Base-by-base conservation (phyloP, 2,888 invertebrate genomes). In the Eilema griseolum region DNA sequence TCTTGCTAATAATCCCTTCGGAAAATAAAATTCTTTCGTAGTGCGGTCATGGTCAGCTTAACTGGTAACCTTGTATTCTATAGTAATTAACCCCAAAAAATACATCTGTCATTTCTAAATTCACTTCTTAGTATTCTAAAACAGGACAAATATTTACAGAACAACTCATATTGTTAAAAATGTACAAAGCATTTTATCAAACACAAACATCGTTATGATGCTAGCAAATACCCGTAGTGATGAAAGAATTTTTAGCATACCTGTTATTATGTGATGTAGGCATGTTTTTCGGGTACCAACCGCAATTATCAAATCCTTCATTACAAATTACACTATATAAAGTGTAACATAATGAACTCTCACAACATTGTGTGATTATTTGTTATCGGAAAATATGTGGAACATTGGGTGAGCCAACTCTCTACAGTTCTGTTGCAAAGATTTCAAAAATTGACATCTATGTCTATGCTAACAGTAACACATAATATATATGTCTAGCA, bases 141-240 rank as follows among this genome's bases (percentile, higher is more conserved):
- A 28, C 14, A 23, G 31, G 23, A 28, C 52, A 56, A n/a, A 65
- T 31, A 31, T 52, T 23, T 33, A 23, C 33, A 26, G 16, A 28
- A 11, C 12, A 12, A 28, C 24, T 63, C 63, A 24, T 46, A 10
- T 24, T 57, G 33, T 52, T 26, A 41, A n/a, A 46, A 41, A 28
- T 16, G 16, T 60, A 31, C 60, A 26, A 31, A 61, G 26, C 61
- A 56, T 46, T 20, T 67, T 67, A 67, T 61, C 41, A 46, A 37
- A 46, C 41, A n/a, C n/a, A 46, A 41, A 28, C 60, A 67, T 62
- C 61, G 23, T 37, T 10, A 62, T n/a, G n/a, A 52, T 52, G 20
- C 52, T 62, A 16, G 61, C 61, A 16, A 62, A 37, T 24, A 37
- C 61, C 23, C 24, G 37, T 37, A 62, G 33, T 23, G 24, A 37